Evolutionary conservation across 2,797 vertebrate species (phyloP).

Genomic region (Ptychadena robeensis): DNA sequence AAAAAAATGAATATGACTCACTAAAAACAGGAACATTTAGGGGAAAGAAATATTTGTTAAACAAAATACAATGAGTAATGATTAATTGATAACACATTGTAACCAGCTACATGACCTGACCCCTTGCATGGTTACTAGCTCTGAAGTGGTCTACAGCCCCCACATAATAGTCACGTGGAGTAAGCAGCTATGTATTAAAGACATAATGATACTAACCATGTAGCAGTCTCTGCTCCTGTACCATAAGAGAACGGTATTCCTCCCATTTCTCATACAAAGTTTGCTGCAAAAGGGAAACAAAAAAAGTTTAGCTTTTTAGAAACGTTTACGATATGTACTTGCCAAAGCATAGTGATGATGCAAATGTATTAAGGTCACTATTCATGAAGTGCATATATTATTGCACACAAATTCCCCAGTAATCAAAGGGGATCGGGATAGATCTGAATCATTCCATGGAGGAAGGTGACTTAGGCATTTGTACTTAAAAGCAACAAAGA

Average conservation of each 20-base stretch:
- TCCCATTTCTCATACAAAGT: conserved; percentile 96
- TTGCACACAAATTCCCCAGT: no score
- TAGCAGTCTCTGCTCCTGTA: conserved; percentile 91
- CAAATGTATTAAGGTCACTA: no score
- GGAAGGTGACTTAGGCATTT: no score
- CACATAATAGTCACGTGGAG: neutral
- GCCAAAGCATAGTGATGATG: no score
- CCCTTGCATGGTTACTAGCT: neutral
- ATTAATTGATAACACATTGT: conserved; percentile 11
- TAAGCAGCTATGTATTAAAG: neutral
- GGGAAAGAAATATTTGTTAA: neutral
- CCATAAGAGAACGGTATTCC: conserved; percentile 91
- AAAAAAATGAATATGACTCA: neutral
- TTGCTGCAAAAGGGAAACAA: conserved; percentile 85
- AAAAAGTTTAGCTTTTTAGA: neutral
- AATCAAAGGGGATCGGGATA: no score
- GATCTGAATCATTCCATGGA: no score
- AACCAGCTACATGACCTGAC: neutral
- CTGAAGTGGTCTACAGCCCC: neutral
- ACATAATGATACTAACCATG: conserved; percentile 78
- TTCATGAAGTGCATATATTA: no score
- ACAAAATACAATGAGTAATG: neutral
- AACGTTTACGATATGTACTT: no score
- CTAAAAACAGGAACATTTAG: neutral
- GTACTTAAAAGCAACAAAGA: no score